A percentile compares a stretch with the other conserved stretches of the same genome.
phyloP scores from a whole-genome alignment of 2,888 invertebrate genomes.

The Xestia c-nigrum region DNA sequence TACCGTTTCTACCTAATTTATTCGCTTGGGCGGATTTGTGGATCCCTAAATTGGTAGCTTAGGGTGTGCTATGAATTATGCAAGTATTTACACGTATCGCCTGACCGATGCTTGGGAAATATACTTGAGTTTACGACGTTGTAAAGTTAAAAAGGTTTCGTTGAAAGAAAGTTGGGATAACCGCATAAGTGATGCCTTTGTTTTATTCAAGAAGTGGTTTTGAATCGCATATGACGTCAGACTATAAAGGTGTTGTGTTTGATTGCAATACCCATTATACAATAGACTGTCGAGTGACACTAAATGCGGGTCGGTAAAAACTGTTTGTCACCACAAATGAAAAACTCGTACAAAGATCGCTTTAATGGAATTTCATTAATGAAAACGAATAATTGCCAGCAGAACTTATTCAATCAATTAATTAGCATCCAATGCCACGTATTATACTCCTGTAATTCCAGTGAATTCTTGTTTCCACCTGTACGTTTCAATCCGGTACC shows the following conservation, averaged over 20 bases:
- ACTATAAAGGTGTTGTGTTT: background rate
- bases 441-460: slow-evolving; percentile 29
- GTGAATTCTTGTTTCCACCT: slow-evolving; percentile 35
- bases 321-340: slow-evolving; percentile 17
- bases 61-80: slow-evolving; percentile 61
- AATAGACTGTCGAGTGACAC: background rate
- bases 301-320: background rate
- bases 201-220: slow-evolving; percentile 40
- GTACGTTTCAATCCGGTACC: slow-evolving; percentile 42
- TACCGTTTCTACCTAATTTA: slow-evolving; percentile 57
- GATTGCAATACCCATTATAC: background rate
- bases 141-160: slow-evolving; percentile 36
- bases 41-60: slow-evolving; percentile 60
- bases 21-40: slow-evolving; percentile 58
- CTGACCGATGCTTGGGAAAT: slow-evolving; percentile 39
- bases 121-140: slow-evolving; percentile 49
- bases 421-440: slow-evolving; percentile 24
- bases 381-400: slow-evolving; percentile 33
- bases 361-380: slow-evolving; percentile 28
- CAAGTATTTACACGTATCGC: slow-evolving; percentile 61
- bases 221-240: slow-evolving; percentile 3
- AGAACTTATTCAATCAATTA: slow-evolving; percentile 38
- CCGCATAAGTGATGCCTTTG: slow-evolving; percentile 12
- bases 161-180: slow-evolving; percentile 25
- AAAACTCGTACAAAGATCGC: slow-evolving; percentile 19